Evolutionary conservation across 2,888 invertebrate species (phyloP), one percentile per base, ranked within the genome.

Genomic region (Bursaphelenchus okinawaensis): DNA sequence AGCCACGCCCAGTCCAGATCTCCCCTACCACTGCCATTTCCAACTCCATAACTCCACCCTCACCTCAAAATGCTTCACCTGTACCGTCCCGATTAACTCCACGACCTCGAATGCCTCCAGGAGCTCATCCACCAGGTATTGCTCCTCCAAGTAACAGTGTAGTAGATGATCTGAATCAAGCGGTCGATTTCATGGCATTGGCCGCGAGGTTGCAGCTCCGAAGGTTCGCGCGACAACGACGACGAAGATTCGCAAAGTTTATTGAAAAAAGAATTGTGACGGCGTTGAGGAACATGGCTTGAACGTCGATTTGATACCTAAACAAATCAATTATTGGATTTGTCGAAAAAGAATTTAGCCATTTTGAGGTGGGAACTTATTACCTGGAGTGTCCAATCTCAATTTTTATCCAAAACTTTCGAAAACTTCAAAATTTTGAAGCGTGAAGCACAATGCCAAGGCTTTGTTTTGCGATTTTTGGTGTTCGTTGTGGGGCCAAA

Each of bases 151-250:
- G 55, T 50, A 55, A 70, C 60, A 24, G 22, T 29, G 66, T 73
- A n/a, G 57, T 71, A 19, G 62, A 73, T 31, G 31, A 63, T 51
- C 61, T 71, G 27, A 71, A 71, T 50, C 63, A 59, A 31, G 72
- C 71, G 0, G 57, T 57, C n/a, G 63, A 71, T 51, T 71, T 71
- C 56, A 62, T 71, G 66, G 58, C 50, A 6, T 61, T 71, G 23
- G 71, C 71, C 9, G 50, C 60, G n/a, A 56, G 71, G 16, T 55
- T 70, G 23, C 29, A 62, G 22, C 62, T 70, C 16, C 52, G 67
- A n/a, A 56, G 60, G 16, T 63, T 63, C 23, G 27, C 58, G 24
- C 19, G 63, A 19, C 60, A 63, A 27, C 52, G 61, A 60, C 19
- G 23, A 16, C 61, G 61, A 7, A 55, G 61, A 3, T 55, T 27